These are phyloP conservation scores for Platynereis dumerilii DNA, from an alignment of 2,888 invertebrate genomes.

Conservation along the genomic window DNA sequence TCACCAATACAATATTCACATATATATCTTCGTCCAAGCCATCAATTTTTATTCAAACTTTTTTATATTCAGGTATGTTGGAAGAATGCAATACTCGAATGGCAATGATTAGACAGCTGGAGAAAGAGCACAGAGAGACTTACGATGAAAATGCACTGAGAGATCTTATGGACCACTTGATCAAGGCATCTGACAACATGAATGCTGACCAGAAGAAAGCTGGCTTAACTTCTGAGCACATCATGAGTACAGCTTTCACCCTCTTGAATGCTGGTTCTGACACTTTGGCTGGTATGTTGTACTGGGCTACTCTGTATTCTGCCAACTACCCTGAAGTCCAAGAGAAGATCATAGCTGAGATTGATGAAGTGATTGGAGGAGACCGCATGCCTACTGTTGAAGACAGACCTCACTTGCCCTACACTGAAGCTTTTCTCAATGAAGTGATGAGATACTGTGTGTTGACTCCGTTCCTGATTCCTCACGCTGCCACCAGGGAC, in stretches of 20 bases:
- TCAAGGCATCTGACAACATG: conserved; percentile 42
- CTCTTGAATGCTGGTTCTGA: conserved; percentile 56
- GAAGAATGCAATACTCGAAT: no score
- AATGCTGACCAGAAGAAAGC: conserved; percentile 43
- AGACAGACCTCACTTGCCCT: conserved; percentile 43
- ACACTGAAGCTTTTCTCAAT: conserved; percentile 47
- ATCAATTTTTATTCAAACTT: no score
- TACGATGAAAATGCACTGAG: conserved; percentile 43
- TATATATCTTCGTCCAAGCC: no score
- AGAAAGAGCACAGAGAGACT: conserved; percentile 46
- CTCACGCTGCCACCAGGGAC: conserved; percentile 50
- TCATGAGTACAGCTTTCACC: conserved; percentile 51
- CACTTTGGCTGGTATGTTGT: conserved; percentile 49
- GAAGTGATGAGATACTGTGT: conserved; percentile 49
- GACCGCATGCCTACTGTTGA: conserved; percentile 39
- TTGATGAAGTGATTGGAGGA: conserved; percentile 41
- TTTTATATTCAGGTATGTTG: no score
- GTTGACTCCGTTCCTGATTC: conserved; percentile 53
- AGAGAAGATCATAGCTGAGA: conserved; percentile 47
- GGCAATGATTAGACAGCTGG: no score
- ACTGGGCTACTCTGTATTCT: conserved; percentile 52
- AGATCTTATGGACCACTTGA: conserved; percentile 54
- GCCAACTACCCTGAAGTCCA: conserved; percentile 47
- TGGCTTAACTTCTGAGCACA: conserved; percentile 46
- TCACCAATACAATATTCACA: no score